Evolutionary conservation across 2,113 vertebrate species (phyloP), one percentile per base, ranked within the genome.

Genomic region (Chloroceryle aenea): DNA sequence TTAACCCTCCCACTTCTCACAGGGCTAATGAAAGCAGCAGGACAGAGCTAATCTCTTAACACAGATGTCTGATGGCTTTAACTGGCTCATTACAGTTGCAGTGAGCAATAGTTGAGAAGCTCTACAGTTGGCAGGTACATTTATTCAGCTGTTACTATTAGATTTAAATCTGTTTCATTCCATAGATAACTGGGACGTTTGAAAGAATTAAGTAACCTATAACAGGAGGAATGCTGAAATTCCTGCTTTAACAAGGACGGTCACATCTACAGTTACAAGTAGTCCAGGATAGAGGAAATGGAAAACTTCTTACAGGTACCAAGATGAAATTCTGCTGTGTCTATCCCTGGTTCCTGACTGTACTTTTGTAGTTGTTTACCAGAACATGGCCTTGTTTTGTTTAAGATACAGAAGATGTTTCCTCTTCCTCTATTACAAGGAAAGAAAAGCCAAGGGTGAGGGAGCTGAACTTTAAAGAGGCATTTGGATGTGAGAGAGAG

Each of bases 121-220:
- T 66, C 74, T 26, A 3, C 0, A 9, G 48, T 38, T 36, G 45
- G 58, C 75, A 91, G 66, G 82, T 62, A 11, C 68, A 29, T 74
- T 90, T 93, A 76, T 85, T 77, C 78, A 67, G 75, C 78, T 85
- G 69, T 82, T 91, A 87, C 67, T 93, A 69, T 47, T 63, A 85
- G 67, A 71, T 85, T 83, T 71, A 80, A 77, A 95, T 61, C 61
- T 66, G 45, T 73, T 85, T 68, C 74, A 8, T 56, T 71, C 52
- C 76, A 47, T 42, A 76, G 85, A 50, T 43, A 63, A 77, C 85
- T 80, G 55, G 26, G 75, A 59, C 20, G 23, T 45, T 67, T 67
- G 52, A 62, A 50, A 68, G 64, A 91, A 50, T 83, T 53, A 19
- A 69, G 43, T 25, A 67, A 17, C 61, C 45, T 75, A 22, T 42